Base-by-base conservation (phyloP, 2,797 vertebrate genomes). In the Alfaro cultratus region DNA sequence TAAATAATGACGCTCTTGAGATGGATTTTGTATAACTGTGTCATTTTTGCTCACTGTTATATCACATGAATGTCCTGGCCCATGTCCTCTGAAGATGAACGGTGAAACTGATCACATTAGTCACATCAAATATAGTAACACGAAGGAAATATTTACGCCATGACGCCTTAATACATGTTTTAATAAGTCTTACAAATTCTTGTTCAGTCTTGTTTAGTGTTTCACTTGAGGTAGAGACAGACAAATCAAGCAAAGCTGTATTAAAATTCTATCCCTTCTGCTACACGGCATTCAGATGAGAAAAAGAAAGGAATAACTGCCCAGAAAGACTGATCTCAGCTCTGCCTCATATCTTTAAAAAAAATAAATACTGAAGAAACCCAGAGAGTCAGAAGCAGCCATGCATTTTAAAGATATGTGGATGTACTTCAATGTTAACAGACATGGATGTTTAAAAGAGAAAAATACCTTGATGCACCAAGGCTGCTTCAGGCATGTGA, bases 101-200 rank as follows among this genome's bases (percentile, higher is more conserved):
- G 10, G 4, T 15, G 26, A 45, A n/a, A 71, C 73, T 77, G 83
- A 91, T 93, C 80, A 88, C 88, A 91, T 94, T 83, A 84, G 83
- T 89, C 85, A 74, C 41, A 34, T 82, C 82, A 89, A 81, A 90
- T 80, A 11, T 53, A 39, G 55, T 43, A 18, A 39, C 53, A 1
- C 90, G 89, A 89, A 94, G 93, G 93, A 91, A 29, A 45, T 45
- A 13, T 94, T 92, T 95, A 95, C 93, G 87, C 94, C 95, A 95
- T 95, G 96, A 94, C 94, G 93, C 11, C 2, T 26, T 26, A 41
- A 8, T n/a, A 8, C 11, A n/a, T 90, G 94, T 94, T 62, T 68
- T 94, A 89, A 91, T 92, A 34, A 92, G 85, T 85, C 96, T 95
- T 68, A 49, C 73, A 85, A 46, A 87, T 82, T 64, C 64, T 68